These are phyloP conservation scores for Hydractinia echinata DNA, from an alignment of 30 jellyfish, hydroid and myxozoan species.

Conservation along the genomic window DNA sequence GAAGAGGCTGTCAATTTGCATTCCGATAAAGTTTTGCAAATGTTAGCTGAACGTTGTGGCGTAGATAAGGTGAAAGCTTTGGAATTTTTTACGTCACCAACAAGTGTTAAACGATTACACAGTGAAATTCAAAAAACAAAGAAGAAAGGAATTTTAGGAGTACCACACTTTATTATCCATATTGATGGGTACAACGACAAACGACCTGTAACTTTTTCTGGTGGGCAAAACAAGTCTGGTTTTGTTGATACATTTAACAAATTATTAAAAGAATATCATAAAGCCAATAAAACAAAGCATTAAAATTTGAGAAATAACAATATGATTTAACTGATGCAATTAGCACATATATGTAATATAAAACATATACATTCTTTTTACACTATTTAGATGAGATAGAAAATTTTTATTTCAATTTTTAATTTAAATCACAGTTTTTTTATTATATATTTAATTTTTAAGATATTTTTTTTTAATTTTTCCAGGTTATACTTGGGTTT, in stretches of 20 bases:
- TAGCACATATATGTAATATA: too few species aligned
- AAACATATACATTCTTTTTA: too few species aligned
- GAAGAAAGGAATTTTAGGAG: constrained; percentile 66
- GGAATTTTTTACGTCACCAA: constrained; percentile 27
- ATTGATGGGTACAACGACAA: constrained; percentile 53
- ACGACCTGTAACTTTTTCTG: constrained; percentile 65
- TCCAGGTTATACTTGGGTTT: too few species aligned
- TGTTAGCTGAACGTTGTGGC: constrained; percentile 43
- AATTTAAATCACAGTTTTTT: too few species aligned
- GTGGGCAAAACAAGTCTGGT: constrained; percentile 64
- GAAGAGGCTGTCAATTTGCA: constrained; percentile 63
- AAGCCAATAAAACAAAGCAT: constrained; percentile 20
- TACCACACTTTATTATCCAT: constrained; percentile 64
- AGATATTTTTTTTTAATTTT: too few species aligned
- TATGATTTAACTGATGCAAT: too few species aligned
- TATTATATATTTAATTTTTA: too few species aligned
- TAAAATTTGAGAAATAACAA: not conserved
- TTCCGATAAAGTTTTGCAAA: constrained; percentile 45
- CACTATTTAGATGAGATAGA: too few species aligned
- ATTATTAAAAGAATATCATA: constrained; percentile 37
- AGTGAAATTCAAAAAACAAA: constrained; percentile 38
- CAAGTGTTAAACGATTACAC: constrained; percentile 30
- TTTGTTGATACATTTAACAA: constrained; percentile 45
- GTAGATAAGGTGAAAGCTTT: constrained; percentile 36
- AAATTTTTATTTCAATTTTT: too few species aligned